Evolutionary conservation across 2,113 vertebrate genomes (phyloP).

Genomic region (Collichthys lucidus): DNA sequence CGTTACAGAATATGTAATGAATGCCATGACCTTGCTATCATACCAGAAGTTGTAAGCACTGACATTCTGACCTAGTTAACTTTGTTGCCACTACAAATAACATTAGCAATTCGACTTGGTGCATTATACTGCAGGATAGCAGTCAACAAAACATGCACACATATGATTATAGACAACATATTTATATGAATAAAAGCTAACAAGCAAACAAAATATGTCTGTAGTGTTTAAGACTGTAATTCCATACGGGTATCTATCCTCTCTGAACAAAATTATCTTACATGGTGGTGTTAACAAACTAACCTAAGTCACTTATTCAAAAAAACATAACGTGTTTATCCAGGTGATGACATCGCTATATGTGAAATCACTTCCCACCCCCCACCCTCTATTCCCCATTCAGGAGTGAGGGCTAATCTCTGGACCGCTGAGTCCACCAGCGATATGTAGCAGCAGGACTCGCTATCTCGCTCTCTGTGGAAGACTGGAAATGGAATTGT

Average conservation of each 20-base stretch:
- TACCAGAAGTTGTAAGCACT: neutral
- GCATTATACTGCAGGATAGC: neutral
- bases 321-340: constrained; percentile 22
- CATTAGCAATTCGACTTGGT: neutral
- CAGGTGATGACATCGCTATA: constrained; percentile 34
- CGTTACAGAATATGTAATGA: neutral
- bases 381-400: constrained; percentile 22
- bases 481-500: constrained; percentile 78
- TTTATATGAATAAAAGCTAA: too few species aligned
- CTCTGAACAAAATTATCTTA: neutral
- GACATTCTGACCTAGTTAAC: neutral
- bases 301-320: neutral
- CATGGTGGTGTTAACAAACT: neutral
- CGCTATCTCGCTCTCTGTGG: constrained; percentile 66
- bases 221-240: neutral
- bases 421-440: constrained; percentile 63
- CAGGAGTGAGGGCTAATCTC: constrained; percentile 63
- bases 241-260: neutral
- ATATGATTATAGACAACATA: too few species aligned
- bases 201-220: neutral
- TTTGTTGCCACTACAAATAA: neutral
- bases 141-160: neutral
- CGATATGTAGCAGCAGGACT: constrained; percentile 60
- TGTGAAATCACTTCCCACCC: constrained; percentile 1
- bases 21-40: neutral